A percentile compares a stretch with the other conserved stretches of the same genome.
These are phyloP conservation scores for Diabrotica balteata DNA, from an alignment of 2,888 invertebrate species.

Conservation along the genomic window DNA sequence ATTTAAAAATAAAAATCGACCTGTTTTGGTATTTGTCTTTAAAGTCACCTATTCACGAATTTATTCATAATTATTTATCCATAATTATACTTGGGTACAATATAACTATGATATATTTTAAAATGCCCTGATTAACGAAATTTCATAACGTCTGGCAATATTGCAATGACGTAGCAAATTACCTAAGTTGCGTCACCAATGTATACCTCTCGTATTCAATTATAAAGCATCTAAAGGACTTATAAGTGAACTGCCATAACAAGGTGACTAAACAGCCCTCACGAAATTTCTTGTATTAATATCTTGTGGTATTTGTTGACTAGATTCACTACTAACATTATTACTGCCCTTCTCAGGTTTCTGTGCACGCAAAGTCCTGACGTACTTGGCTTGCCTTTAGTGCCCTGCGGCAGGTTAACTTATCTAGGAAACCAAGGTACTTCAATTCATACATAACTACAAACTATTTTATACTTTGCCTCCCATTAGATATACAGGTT, in stretches of 20 bases:
- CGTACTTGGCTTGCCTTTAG: conserved; percentile 61
- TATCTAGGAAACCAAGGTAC: conserved; percentile 60
- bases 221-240: neutral
- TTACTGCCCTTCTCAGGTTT: conserved; percentile 55
- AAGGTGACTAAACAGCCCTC: conserved; percentile 26
- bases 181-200: no score
- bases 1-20: no score
- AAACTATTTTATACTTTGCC: conserved; percentile 30
- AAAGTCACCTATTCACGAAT: no score
- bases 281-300: conserved; percentile 27
- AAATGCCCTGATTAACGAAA: no score
- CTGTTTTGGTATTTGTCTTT: no score
- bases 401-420: conserved; percentile 60
- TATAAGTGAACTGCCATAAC: conserved; percentile 29
- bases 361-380: conserved; percentile 62
- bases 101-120: no score
- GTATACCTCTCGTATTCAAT: no score
- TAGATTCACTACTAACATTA: conserved; percentile 34
- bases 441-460: conserved; percentile 28
- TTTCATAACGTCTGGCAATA: no score
- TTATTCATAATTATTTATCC: no score
- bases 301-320: conserved; percentile 28
- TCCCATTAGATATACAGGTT: neutral
- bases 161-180: no score
- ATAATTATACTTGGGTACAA: no score